Base-by-base conservation (phyloP, 2,113 vertebrate species). In the Catharus fuscescens region DNA sequence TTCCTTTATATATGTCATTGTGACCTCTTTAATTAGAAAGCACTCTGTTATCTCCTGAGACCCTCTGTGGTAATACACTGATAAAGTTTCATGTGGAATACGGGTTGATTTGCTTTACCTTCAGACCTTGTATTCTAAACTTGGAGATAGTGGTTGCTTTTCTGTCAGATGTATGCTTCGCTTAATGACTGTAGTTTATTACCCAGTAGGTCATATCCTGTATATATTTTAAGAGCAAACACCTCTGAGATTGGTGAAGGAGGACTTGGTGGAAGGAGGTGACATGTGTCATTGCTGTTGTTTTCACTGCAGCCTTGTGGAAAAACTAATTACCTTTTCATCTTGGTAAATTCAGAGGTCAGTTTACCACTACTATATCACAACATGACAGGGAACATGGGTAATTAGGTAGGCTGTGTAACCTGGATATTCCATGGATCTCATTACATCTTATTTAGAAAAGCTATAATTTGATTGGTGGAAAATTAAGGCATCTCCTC, bases 381-480 rank as follows among this genome's bases (percentile, higher is more conserved):
- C 98, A 98, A 98, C 98, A 98, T 98, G 98, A 98, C 98, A 97
- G 97, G 97, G 97, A 96, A 98, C 98, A 97, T 96, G 96, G 97
- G 98, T 98, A 98, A 98, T 98, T 99, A 98, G 98, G 98, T 98
- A 97, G 97, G 96, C 98, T 98, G 97, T 98, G 98, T 98, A 98
- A 98, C 98, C 98, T 98, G 98, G 98, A 98, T 98, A 98, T 98
- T 98, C 98, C 96, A 96, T 98, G 98, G 98, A 98, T 98, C 98
- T 98, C 97, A 98, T 99, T 99, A 98, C 98, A 98, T 98, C 98
- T 99, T 98, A 98, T 98, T 98, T 98, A 98, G 98, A 98, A 97
- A 98, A 98, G 98, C 98, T 98, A 98, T 99, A 99, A 99, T 99
- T 99, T 99, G 99, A 99, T 99, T 99, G 99, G 98, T 98, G 98